These are phyloP conservation scores for Pocillopora meandrina DNA, from an alignment of 92 coral and sea anemone genomes.

Conservation along the genomic window DNA sequence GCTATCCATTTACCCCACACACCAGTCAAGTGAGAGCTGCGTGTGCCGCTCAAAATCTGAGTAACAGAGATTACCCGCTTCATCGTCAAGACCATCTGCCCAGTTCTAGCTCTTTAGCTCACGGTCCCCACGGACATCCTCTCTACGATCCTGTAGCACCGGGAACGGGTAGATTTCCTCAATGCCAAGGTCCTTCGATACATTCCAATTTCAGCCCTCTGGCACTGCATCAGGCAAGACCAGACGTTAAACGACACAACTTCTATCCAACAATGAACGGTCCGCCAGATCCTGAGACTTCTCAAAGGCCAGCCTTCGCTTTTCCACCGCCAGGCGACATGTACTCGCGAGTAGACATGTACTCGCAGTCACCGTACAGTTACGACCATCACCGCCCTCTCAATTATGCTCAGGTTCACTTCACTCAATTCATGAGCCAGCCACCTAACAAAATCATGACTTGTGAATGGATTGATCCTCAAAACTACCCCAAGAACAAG, in stretches of 20 bases:
- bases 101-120: conserved; percentile 49
- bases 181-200: conserved; percentile 67
- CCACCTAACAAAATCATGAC: conserved; percentile 90
- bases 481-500: conserved; percentile 91
- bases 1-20: conserved; percentile 70
- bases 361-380: conserved; percentile 76
- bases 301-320: conserved; percentile 66
- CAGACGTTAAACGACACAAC: conserved; percentile 77
- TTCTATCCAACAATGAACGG: conserved; percentile 75
- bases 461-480: conserved; percentile 99
- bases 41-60: conserved; percentile 65
- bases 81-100: conserved; percentile 62
- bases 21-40: conserved; percentile 73
- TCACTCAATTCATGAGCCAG: conserved; percentile 64
- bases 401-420: conserved; percentile 65
- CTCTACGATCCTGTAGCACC: conserved; percentile 73
- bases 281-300: conserved; percentile 71
- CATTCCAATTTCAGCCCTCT: conserved; percentile 71
- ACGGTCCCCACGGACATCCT: conserved; percentile 72
- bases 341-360: conserved; percentile 70
- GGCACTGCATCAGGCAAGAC: conserved; percentile 80
- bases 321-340: conserved; percentile 63
- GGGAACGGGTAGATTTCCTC: conserved; percentile 69
- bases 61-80: conserved; percentile 58
- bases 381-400: conserved; percentile 80